phyloP scores from a whole-genome alignment of 2,888 invertebrate species.

The Paralinhomoeus sp. region DNA sequence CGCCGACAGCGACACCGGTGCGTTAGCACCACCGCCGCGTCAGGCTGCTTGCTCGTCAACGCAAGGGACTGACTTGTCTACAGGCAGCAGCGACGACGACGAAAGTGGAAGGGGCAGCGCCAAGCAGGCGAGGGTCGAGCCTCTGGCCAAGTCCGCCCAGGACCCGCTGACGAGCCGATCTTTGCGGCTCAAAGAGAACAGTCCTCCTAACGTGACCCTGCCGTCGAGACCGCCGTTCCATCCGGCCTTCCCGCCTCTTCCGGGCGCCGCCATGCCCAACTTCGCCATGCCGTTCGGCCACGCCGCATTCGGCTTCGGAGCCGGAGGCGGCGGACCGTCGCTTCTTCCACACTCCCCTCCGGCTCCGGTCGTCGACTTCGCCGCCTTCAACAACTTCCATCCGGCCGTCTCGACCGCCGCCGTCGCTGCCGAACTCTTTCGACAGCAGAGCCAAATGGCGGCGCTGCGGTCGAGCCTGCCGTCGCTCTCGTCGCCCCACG shows the following conservation, averaged over 20 bases:
- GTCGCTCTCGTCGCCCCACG: constrained; percentile 8
- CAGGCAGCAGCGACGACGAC: not conserved
- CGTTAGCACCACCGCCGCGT: too few species aligned
- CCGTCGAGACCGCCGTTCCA: constrained; percentile 36
- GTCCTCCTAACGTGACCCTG: constrained; percentile 61
- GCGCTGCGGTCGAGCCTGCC: constrained; percentile 6
- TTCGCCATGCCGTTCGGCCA: not conserved
- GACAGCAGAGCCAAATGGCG: constrained; percentile 1
- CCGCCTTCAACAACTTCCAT: too few species aligned
- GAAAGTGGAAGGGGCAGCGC: constrained; percentile 4
- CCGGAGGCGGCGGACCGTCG: too few species aligned
- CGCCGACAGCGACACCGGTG: not conserved
- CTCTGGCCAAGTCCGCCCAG: constrained; percentile 7
- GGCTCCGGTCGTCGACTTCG: too few species aligned
- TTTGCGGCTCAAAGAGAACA: constrained; percentile 30
- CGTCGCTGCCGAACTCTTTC: too few species aligned
- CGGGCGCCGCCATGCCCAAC: constrained; percentile 6
- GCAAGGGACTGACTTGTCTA: not conserved
- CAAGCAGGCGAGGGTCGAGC: constrained; percentile 9
- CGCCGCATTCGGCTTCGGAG: too few species aligned
- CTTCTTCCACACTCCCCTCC: too few species aligned
- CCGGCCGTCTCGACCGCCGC: too few species aligned
- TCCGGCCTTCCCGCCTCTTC: constrained; percentile 7
- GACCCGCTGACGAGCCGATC: constrained; percentile 28
- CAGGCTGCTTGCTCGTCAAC: too few species aligned